A percentile compares a stretch with the other conserved stretches of the same genome.
These are phyloP conservation scores for Sinohyriopsis cumingii DNA, from an alignment of 2,888 invertebrate genomes.

Conservation along the genomic window DNA sequence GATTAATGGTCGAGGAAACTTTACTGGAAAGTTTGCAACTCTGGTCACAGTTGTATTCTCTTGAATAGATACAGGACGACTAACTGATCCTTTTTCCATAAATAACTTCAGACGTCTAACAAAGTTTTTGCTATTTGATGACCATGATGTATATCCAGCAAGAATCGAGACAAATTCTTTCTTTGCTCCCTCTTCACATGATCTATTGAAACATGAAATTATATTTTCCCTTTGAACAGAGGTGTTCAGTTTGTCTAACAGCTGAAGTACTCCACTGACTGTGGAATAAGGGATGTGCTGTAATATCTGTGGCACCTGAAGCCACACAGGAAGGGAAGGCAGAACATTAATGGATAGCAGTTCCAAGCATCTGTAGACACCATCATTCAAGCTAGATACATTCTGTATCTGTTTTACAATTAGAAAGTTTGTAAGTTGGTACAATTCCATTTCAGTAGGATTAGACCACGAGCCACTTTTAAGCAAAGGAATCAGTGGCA, in stretches of 20 bases:
- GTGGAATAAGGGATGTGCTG: slow-evolving; percentile 9
- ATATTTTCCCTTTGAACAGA: too few species aligned
- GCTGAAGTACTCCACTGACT: background rate
- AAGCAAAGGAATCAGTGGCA: too few species aligned
- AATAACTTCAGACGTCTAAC: too few species aligned
- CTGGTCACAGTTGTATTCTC: too few species aligned
- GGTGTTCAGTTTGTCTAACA: background rate
- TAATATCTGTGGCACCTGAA: background rate
- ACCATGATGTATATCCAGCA: too few species aligned
- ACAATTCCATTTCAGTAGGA: background rate
- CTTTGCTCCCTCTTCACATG: too few species aligned
- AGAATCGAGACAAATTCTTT: too few species aligned
- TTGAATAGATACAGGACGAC: too few species aligned
- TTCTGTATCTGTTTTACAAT: slow-evolving; percentile 1
- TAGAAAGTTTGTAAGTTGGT: slow-evolving; percentile 5
- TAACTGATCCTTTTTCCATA: too few species aligned
- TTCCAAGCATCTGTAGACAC: slow-evolving; percentile 12
- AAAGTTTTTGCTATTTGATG: too few species aligned
- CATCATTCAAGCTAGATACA: background rate
- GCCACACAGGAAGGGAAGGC: slow-evolving; percentile 5
- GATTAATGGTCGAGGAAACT: slow-evolving; percentile 7
- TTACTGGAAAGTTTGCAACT: slow-evolving; percentile 8
- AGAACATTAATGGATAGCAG: slow-evolving; percentile 12
- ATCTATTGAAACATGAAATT: too few species aligned
- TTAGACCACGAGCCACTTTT: too few species aligned